Evolutionary conservation across 2,797 vertebrate species (phyloP).

Genomic region (Hoplostethus mediterraneus): DNA sequence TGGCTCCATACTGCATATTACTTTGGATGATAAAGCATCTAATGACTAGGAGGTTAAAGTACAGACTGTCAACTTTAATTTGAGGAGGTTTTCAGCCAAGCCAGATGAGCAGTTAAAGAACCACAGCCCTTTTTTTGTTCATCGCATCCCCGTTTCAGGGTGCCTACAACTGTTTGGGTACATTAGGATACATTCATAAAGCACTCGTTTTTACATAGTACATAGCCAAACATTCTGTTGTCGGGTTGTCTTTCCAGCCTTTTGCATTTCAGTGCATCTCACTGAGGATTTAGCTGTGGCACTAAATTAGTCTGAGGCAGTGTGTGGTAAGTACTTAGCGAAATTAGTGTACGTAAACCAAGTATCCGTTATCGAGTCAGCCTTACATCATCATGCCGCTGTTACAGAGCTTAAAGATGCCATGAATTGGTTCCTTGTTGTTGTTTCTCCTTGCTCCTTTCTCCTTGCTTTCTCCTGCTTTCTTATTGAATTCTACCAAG

Average conservation of each 20-base stretch:
- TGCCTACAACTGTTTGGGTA: not conserved
- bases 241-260: not conserved
- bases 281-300: not conserved
- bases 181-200: not conserved
- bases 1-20: not conserved
- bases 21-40: not conserved
- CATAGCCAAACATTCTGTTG: not conserved
- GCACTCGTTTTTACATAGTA: not conserved
- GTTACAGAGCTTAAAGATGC: not conserved
- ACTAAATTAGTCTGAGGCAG: not conserved
- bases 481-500: no score
- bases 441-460: not conserved
- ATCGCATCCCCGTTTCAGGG: no score
- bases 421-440: conserved; percentile 4
- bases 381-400: not conserved
- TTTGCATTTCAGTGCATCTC: not conserved
- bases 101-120: no score
- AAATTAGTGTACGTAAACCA: not conserved
- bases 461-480: no score
- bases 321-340: not conserved
- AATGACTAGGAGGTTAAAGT: not conserved
- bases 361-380: not conserved
- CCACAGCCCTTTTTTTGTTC: no score
- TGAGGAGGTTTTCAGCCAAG: not conserved
- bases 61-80: not conserved